phyloP scores from a whole-genome alignment of 2,888 invertebrate genomes.

The Drosophila anomalata region DNA sequence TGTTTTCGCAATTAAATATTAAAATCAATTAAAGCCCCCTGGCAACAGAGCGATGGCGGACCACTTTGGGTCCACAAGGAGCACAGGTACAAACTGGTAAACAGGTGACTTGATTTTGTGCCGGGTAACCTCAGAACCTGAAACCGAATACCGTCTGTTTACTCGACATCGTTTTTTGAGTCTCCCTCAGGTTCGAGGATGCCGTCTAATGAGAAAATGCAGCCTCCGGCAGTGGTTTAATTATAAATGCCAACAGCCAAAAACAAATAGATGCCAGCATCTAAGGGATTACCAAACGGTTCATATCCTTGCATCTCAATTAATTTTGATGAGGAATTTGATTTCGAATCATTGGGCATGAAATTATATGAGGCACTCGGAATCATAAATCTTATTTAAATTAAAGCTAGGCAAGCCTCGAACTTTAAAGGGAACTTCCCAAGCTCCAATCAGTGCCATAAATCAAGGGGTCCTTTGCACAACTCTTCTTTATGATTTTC shows the following conservation, averaged over 20 bases:
- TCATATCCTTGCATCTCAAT: constrained; percentile 11
- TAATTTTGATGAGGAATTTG: constrained; percentile 21
- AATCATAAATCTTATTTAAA: constrained; percentile 1
- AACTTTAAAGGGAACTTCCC: neutral
- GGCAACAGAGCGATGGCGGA: constrained; percentile 1
- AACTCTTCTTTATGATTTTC: constrained; percentile 17
- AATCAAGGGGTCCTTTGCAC: constrained; percentile 10
- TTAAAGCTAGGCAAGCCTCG: neutral
- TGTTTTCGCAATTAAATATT: constrained; percentile 72
- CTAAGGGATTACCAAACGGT: constrained; percentile 12
- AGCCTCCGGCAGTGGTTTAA: constrained; percentile 51
- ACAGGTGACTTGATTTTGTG: neutral
- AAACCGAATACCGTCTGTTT: constrained; percentile 10
- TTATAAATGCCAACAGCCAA: constrained; percentile 47
- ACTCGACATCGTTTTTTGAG: constrained; percentile 14
- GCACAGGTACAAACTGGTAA: neutral
- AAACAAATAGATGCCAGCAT: constrained; percentile 12
- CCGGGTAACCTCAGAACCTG: constrained; percentile 7
- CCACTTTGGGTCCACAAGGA: neutral
- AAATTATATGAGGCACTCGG: constrained; percentile 10
- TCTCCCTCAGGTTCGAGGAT: neutral
- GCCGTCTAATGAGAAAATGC: constrained; percentile 44
- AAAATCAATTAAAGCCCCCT: constrained; percentile 69
- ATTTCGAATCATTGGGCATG: constrained; percentile 18
- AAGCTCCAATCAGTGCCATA: constrained; percentile 23